A percentile compares a stretch with the other conserved stretches of the same genome.
Conservation (phyloP, 2,888 invertebrate genomes). For the Drosophila villosipedis region DNA sequence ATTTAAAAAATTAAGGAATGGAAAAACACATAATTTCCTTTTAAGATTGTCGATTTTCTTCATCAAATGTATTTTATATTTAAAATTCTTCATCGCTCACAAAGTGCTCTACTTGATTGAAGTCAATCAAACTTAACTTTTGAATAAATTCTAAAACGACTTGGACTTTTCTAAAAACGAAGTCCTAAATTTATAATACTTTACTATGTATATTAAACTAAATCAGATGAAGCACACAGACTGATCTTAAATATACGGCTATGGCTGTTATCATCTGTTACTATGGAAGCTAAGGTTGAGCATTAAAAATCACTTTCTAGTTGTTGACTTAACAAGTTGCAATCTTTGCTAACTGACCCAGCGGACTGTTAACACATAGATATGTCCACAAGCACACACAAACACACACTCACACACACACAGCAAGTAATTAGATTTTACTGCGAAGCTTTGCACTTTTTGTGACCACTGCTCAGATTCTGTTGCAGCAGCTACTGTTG, state of each 20-base stretch:
- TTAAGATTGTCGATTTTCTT: background rate
- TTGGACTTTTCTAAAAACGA: background rate
- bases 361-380: conserved; percentile 61
- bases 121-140: background rate
- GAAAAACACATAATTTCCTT: background rate
- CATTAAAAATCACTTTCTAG: background rate
- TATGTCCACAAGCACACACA: conserved; percentile 34
- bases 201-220: background rate
- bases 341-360: conserved; percentile 6
- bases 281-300: background rate
- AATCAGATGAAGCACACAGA: background rate
- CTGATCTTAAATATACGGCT: background rate
- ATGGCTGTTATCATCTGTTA: background rate
- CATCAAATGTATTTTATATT: background rate
- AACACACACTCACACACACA: no score
- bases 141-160: background rate
- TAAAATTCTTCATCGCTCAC: background rate
- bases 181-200: background rate
- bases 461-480: background rate
- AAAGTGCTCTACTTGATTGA: background rate
- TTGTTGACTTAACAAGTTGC: conserved; percentile 4
- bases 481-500: background rate
- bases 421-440: conserved; percentile 67
- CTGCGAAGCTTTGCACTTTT: conserved; percentile 63
- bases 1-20: background rate